Evolutionary conservation across 2,888 invertebrate genomes (phyloP), one percentile per base, ranked within the genome.

Genomic region (Agriotes lineatus): DNA sequence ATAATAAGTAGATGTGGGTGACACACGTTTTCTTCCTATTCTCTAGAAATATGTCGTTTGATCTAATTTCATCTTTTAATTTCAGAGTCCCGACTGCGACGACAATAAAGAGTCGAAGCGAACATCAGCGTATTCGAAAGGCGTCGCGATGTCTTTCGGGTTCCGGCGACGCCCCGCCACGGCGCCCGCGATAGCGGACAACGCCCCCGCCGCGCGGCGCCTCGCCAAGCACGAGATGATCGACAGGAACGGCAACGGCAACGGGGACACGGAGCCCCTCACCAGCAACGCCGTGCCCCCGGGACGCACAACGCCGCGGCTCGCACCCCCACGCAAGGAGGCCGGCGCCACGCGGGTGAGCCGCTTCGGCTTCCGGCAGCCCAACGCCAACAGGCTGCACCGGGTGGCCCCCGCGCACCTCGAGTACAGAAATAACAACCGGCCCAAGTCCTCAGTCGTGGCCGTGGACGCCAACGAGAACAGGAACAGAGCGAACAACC

Each of bases 141-240:
- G 94, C 57, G 91, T 93, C 72, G 91, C 94, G 66, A 94, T 93
- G 81, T 94, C 94, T 44, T 95, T 95, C 83, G 95, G 95, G 52
- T 95, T 95, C 85, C 91, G 91, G 44, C 90, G 92, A 57, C 89
- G 91, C 63, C 88, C 88, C 44, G 80, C 85, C 42, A 85, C 87
- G 35, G 87, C 87, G 56, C 69, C 73, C 44, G 71, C 74, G 59
- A 72, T 69, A 37, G 52, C 72, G 14, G 76, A 80, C 22, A 82
- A 82, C 67, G 74, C 79, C 16, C 76, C 69, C 70, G 78, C 80
- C n/a, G 80, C 83, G 0, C 83, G 85, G 39, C 85, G 83, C 14
- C 82, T 87, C 48, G 86, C 86, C 16, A 85, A 83, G 68, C 82
- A 83, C 22, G 85, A 85, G 35, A 82, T 82, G 2, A 82, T 84